phyloP scores from a whole-genome alignment of 2,797 vertebrate species.

The Eospalax fontanierii region DNA sequence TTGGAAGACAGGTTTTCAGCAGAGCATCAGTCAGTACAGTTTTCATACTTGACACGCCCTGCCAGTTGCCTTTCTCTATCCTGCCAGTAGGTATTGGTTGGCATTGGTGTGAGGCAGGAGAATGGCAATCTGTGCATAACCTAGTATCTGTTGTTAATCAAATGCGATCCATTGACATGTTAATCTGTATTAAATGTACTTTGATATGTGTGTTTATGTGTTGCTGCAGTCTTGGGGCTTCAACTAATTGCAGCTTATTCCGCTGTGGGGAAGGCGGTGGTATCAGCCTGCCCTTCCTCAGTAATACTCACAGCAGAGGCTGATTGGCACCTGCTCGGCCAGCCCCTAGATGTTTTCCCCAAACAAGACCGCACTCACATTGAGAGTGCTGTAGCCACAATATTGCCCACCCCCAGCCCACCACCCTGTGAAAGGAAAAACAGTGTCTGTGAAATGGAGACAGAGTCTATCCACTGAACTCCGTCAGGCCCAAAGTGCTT shows the following conservation, averaged over 20 bases:
- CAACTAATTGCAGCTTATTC: neutral
- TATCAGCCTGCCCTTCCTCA: neutral
- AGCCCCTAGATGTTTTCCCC: neutral
- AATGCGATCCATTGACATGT: constrained; percentile 39
- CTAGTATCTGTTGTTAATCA: constrained; percentile 39
- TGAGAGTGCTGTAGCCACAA: neutral
- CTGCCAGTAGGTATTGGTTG: neutral
- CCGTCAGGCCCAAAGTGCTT: constrained; percentile 66
- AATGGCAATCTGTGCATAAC: constrained; percentile 60
- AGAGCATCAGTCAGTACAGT: constrained; percentile 73
- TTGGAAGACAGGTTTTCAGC: constrained; percentile 79
- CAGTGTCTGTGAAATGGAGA: constrained; percentile 83
- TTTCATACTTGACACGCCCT: neutral
- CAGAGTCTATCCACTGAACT: constrained; percentile 61
- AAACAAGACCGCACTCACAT: neutral
- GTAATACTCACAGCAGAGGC: neutral
- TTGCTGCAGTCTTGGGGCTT: neutral
- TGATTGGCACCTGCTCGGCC: neutral
- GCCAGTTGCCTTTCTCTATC: constrained; percentile 4
- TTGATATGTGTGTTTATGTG: neutral
- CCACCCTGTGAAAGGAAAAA: constrained; percentile 73
- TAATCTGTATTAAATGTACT: constrained; percentile 72
- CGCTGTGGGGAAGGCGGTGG: neutral
- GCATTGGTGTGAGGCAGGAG: neutral
- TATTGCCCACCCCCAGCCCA: neutral